Conservation (phyloP, 2,888 invertebrate genomes). For the Polyommatus icarus region DNA sequence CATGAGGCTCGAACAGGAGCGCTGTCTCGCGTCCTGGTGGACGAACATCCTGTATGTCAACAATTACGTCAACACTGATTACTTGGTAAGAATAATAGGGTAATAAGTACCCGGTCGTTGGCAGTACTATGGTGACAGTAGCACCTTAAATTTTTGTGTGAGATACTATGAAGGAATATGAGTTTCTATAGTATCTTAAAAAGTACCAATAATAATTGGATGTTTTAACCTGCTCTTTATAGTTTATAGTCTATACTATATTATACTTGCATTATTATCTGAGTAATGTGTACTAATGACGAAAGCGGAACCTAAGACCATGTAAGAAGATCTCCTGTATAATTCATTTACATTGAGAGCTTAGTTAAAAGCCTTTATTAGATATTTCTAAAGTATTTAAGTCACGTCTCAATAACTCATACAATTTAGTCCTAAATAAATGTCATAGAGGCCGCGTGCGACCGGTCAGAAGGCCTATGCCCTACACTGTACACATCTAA, state of each 20-base stretch:
- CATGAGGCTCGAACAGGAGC: constrained; percentile 78
- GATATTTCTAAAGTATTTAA: neutral
- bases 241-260: no score
- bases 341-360: neutral
- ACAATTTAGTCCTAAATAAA: neutral
- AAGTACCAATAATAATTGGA: no score
- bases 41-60: constrained; percentile 86
- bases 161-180: no score
- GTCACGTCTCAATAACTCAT: neutral
- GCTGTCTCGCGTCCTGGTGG: constrained; percentile 87
- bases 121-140: no score
- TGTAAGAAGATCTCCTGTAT: no score
- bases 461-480: neutral
- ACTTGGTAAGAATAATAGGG: constrained; percentile 71
- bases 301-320: no score
- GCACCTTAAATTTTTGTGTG: no score
- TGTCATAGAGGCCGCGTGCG: neutral
- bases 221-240: no score
- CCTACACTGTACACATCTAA: neutral
- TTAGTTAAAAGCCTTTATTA: neutral
- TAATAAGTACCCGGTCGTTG: no score
- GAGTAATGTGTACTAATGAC: no score
- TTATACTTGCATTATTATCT: no score
- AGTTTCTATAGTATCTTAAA: no score
- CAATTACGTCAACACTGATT: constrained; percentile 84